Percentiles rank a stretch among this genome's conserved stretches.
These are phyloP conservation scores for Tipula lateralis DNA, from an alignment of 2,888 invertebrate genomes.

Conservation along the genomic window DNA sequence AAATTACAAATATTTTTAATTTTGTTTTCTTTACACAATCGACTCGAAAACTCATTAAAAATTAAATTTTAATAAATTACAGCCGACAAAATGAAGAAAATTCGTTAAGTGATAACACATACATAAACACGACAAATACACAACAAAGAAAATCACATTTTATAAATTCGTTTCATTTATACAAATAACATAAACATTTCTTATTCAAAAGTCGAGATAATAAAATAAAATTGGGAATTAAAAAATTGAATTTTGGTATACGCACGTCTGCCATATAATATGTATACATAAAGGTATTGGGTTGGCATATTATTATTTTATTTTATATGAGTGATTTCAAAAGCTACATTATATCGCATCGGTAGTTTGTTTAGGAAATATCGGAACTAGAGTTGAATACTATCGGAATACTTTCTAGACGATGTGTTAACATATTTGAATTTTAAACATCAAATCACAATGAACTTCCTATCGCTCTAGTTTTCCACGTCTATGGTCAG, in stretches of 20 bases:
- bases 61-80: not conserved
- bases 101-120: not conserved
- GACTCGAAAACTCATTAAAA: not conserved
- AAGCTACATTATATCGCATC: too few species aligned
- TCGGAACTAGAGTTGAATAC: too few species aligned
- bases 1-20: not conserved
- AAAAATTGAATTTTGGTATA: not conserved
- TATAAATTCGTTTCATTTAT: not conserved
- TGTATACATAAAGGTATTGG: too few species aligned
- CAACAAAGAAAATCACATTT: not conserved
- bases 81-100: not conserved
- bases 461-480: too few species aligned
- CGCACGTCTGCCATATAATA: too few species aligned
- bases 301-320: too few species aligned
- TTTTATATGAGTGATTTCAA: too few species aligned
- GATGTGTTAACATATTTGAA: too few species aligned
- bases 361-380: too few species aligned
- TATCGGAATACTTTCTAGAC: too few species aligned
- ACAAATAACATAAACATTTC: not conserved
- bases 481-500: too few species aligned
- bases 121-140: not conserved
- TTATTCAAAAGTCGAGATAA: not conserved
- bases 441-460: too few species aligned
- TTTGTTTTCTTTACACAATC: not conserved
- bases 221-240: not conserved